Evolutionary conservation across 2,888 invertebrate genomes (phyloP), one percentile per base, ranked within the genome.

Genomic region (Diarsia brunnea): DNA sequence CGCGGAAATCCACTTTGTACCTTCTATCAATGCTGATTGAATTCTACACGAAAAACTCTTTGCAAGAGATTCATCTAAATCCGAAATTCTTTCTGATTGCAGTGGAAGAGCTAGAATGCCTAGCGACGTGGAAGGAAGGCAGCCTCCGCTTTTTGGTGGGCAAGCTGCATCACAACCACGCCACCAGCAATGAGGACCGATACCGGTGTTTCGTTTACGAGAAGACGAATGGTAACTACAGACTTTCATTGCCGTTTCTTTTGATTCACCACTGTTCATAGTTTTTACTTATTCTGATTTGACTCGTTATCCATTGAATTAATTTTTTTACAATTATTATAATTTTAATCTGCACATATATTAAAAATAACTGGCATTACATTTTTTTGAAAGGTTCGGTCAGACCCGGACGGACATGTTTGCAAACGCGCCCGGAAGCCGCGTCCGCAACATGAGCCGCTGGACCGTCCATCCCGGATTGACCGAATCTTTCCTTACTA

Each of bases 131-230:
- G 99, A 99, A 99, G 95, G 99, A 99, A 93, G 99, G 99, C 75
- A 99, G 98, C 91, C 98, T 98, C 71, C 97, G 99, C 76, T 99
- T 99, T 96, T 97, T 99, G 85, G 99, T 99, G 75, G 99, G 99
- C 72, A 98, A 98, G 94, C 97, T 99, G 81, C 98, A 98, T 90
- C 98, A 98, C 97, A 98, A 98, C 94, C 98, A 98, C 96, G 98
- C 98, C 79, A 98, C 98, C 87, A 98, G 98, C 91, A 98, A 98
- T 95, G 99, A 99, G 94, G 99, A 99, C 94, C 97, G 99, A 86
- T 99, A 98, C 97, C 97, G 99, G 87, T 99, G 99, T 96, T 99
- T 99, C 97, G 99, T 99, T 80, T 99, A 98, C 96, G 99, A 98
- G 97, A 98, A 98, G 97, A 98, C 97, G 88, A 97, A 97, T 92